Conservation (phyloP, 92 coral and sea anemone genomes). For the Porites cylindrica region DNA sequence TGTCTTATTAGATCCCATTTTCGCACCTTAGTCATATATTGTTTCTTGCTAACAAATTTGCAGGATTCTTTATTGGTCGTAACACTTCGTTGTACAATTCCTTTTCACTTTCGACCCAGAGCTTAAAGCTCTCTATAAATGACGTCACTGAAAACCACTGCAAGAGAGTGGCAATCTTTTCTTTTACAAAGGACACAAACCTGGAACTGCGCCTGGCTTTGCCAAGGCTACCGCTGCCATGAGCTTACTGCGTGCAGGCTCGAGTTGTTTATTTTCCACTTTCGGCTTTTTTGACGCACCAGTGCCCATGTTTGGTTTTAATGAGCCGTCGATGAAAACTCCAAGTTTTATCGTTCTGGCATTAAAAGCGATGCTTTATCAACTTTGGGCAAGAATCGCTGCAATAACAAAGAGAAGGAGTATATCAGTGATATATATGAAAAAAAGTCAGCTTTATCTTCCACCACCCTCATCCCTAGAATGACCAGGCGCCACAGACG, state of each 20-base stretch:
- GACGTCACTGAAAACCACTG: too few relatives aligned
- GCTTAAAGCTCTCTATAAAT: too few relatives aligned
- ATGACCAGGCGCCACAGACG: too few relatives aligned
- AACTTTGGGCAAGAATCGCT: not conserved
- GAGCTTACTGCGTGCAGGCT: constrained; percentile 15
- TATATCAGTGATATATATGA: not conserved
- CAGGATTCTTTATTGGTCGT: too few relatives aligned
- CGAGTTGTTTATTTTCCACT: not conserved
- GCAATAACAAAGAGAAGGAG: not conserved
- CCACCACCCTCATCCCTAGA: too few relatives aligned
- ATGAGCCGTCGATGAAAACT: not conserved
- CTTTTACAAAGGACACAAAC: constrained; percentile 5
- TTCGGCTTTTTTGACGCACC: constrained; percentile 23
- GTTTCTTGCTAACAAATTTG: too few relatives aligned
- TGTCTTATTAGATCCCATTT: too few relatives aligned
- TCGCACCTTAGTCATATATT: too few relatives aligned
- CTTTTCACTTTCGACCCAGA: too few relatives aligned
- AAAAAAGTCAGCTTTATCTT: not conserved
- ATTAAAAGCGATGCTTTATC: not conserved
- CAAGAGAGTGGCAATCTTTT: too few relatives aligned
- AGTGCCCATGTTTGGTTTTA: not conserved
- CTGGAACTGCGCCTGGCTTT: constrained; percentile 7
- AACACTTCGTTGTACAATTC: not conserved
- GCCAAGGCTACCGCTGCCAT: constrained; percentile 14
- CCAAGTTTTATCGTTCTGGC: not conserved